Evolutionary conservation across 92 coral and sea anemone genomes (phyloP).

Genomic region (Epizoanthus ramosus): DNA sequence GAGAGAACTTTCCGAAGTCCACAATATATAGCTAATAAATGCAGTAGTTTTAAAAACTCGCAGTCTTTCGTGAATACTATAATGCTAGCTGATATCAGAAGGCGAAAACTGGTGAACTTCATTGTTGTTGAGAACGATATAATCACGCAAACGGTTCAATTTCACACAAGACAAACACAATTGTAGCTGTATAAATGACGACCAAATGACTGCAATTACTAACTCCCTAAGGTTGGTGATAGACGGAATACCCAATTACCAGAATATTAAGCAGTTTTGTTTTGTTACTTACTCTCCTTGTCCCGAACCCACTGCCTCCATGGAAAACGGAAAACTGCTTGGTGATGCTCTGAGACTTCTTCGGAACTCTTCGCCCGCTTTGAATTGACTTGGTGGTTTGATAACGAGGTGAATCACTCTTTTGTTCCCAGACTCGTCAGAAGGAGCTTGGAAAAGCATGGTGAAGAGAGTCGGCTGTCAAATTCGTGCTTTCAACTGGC

Average conservation of each 20-base stretch:
- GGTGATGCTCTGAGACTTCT: conserved; percentile 1
- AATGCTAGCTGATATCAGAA: neutral
- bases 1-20: neutral
- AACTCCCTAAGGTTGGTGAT: neutral
- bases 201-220: neutral
- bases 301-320: conserved; percentile 30
- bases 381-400: neutral
- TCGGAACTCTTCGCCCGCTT: neutral
- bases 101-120: neutral
- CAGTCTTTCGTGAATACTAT: neutral
- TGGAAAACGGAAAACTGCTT: neutral
- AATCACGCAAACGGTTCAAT: neutral
- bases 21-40: neutral
- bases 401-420: conserved; percentile 21
- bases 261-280: neutral
- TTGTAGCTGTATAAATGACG: neutral
- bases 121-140: neutral
- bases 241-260: neutral
- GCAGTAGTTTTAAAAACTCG: neutral
- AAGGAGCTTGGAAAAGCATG: conserved; percentile 10
- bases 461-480: conserved; percentile 14
- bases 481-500: conserved; percentile 7
- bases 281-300: conserved; percentile 12
- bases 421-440: conserved; percentile 12
- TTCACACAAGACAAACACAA: conserved; percentile 12